Base-by-base conservation (phyloP, 2,797 vertebrate genomes). In the Percopsis omiscomaycus region DNA sequence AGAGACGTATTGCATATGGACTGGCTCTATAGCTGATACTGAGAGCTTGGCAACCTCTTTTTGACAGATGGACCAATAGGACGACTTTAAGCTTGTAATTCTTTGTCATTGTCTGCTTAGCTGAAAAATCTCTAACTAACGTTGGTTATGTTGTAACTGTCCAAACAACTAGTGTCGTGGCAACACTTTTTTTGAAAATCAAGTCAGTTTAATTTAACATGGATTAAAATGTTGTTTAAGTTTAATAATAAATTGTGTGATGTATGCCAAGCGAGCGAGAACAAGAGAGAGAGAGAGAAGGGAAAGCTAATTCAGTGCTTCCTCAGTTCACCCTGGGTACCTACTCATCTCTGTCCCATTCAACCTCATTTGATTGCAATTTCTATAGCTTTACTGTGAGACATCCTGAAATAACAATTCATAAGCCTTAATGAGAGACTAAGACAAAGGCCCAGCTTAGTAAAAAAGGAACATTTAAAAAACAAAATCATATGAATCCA, bases 1-100 rank as follows among this genome's bases (percentile, higher is more conserved):
- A 67, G 71, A 76, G 15, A 59, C 46, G 74, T 5, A 61, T 68
- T 75, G 75, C 84, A 85, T 86, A 88, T 80, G 81, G 78, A 83
- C 77, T 45, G 73, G 74, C 83, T 87, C 83, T 79, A 69, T 27
- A 37, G 32, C 32, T 37, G 32, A 37, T 37, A 37, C 32, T 37
- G 3, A 0, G 77, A 71, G 81, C 76, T 73, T 69, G 80, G 86
- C 72, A 71, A 61, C 60, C 70, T 69, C 5, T 59, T 79, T 76
- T 71, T 81, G 81, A 82, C 84, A 86, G 86, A 88, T 83, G 85
- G 82, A 82, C 82, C 86, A 85, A 86, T 86, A 61, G 5, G 32
- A 37, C 59, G 52, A 77, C 84, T 87, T 87, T 84, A 87, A 84
- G 79, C 84, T 78, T 83, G 80, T 71, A 76, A 83, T 73, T 79